Base-by-base conservation (phyloP, 2,113 vertebrate species). In the Myanophis thanlyinensis region DNA sequence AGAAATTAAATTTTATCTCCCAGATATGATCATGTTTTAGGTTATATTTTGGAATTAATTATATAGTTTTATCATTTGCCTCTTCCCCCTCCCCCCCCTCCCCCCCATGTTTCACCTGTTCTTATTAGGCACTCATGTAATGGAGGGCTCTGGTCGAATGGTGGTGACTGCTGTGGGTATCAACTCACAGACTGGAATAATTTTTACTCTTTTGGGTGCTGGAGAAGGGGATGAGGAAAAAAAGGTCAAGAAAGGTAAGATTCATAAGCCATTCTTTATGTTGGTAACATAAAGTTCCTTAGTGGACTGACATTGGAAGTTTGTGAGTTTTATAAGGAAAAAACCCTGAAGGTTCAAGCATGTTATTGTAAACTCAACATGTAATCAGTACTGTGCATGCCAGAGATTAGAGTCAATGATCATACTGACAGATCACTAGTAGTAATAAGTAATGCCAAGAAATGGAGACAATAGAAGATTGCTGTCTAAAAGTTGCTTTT, bases 181-280 rank as follows among this genome's bases (percentile, higher is more conserved):
- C 95, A 99, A 99, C 97, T 99, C 99, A 92, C 99, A 99, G 93
- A 99, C 99, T 0, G 99, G 99, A 91, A 99, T 99, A 95, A 99
- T 99, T 97, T 99, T 99, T 93, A 99, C 98, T 44, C 98, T 99
- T 54, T 90, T 99, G 96, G 99, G 99, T 13, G 98, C 98, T 0
- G 96, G 98, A 40, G 98, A 98, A 91, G 98, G 98, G 0, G 98
- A 98, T 0, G 99, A 98, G 80, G 98, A 98, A 92, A 99, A 99
- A 96, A 99, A 99, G 94, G 98, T 98, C 96, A 99, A 99, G 98
- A 99, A 99, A 99, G 98, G 99, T 99, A 98, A 98, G 98, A 30
- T 46, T 1, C 59, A 44, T 67, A 80, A 56, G 4, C 13, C 20
- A 49, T n/a, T 91, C 59, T 87, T 94, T 89, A 54, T 12, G 49